Conservation (phyloP, 2,888 invertebrate species). For the Dusona sp. region DNA sequence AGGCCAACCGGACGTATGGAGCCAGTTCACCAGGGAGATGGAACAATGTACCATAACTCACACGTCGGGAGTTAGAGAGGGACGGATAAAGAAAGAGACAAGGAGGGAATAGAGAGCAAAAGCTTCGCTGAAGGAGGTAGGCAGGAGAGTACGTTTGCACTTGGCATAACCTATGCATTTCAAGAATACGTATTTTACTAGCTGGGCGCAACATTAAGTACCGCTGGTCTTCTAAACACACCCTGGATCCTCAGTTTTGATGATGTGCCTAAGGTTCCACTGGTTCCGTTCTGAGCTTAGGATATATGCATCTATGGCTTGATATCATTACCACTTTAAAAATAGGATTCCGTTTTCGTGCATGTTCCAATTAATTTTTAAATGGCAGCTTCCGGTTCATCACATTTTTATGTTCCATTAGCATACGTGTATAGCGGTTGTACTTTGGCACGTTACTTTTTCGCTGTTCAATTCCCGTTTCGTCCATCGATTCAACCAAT, state of each 20-base stretch:
- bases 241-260: slow-evolving; percentile 40
- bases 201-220: slow-evolving; percentile 25
- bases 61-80: slow-evolving; percentile 55
- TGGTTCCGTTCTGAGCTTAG: slow-evolving; percentile 21
- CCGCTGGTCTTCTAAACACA: slow-evolving; percentile 9
- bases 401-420: neutral
- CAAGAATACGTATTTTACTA: slow-evolving; percentile 40
- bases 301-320: slow-evolving; percentile 13
- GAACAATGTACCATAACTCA: slow-evolving; percentile 80
- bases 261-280: slow-evolving; percentile 35
- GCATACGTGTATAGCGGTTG: neutral
- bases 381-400: neutral
- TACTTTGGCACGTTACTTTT: neutral
- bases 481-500: neutral
- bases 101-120: slow-evolving; percentile 29
- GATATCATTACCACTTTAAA: slow-evolving; percentile 13
- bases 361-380: neutral
- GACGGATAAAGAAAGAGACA: slow-evolving; percentile 29
- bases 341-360: neutral
- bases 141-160: slow-evolving; percentile 49
- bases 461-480: neutral
- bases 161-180: slow-evolving; percentile 47
- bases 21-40: slow-evolving; percentile 69
- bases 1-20: slow-evolving; percentile 57
- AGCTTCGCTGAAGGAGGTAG: slow-evolving; percentile 32